phyloP scores from a whole-genome alignment of 2,888 invertebrate genomes.

The Ichneumon xanthorius region DNA sequence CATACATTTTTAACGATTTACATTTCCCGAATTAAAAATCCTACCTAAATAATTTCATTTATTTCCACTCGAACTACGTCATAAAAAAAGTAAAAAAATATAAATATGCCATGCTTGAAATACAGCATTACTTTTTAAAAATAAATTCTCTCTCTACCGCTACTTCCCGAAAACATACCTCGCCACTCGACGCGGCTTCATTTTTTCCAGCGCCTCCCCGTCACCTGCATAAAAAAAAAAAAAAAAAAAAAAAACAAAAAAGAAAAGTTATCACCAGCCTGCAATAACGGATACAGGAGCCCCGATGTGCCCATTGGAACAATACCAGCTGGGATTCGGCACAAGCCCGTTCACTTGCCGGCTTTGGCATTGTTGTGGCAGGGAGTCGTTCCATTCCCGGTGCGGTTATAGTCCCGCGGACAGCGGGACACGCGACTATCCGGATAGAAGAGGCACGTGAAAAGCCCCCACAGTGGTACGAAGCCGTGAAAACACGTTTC shows the following conservation, averaged over 20 bases:
- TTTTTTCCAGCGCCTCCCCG: not conserved
- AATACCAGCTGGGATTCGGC: not conserved
- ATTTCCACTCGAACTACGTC: no score
- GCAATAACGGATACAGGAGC: not conserved
- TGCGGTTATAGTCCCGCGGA: not conserved
- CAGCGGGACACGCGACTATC: not conserved
- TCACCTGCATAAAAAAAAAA: not conserved
- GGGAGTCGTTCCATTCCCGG: not conserved
- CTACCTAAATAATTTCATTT: no score
- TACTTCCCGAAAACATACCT: not conserved
- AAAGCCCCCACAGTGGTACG: not conserved
- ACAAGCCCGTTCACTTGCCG: conserved; percentile 6
- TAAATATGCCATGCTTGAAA: not conserved
- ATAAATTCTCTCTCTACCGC: no score
- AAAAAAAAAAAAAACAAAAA: not conserved
- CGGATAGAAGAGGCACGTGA: not conserved
- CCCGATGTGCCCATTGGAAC: conserved; percentile 15
- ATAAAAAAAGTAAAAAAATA: no score
- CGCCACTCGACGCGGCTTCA: not conserved
- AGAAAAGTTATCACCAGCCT: not conserved
- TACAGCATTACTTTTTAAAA: no score
- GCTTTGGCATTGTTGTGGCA: not conserved
- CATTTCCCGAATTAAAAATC: no score
- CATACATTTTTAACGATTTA: no score
- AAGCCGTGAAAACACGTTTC: conserved; percentile 27